Base-by-base conservation (phyloP, 2,113 vertebrate species). In the Polypterus bichir region DNA sequence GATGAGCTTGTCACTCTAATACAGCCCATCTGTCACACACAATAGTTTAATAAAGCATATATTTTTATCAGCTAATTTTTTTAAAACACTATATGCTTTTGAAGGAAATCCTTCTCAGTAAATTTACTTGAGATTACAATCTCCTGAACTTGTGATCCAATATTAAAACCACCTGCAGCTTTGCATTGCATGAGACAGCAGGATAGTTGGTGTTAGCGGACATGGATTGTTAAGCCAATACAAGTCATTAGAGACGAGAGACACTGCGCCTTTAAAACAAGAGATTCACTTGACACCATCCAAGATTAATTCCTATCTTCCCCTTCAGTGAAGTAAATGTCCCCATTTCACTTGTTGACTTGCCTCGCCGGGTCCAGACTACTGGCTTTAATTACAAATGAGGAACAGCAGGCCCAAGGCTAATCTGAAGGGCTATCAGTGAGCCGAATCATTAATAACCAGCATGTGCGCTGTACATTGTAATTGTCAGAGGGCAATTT, bases 401-500 rank as follows among this genome's bases (percentile, higher is more conserved):
- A 86, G 75, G 82, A 87, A 89, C 84, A 72, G 76, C 88, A 82
- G 91, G 82, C 77, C 76, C 74, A 59, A 70, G 74, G 67, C 74
- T 73, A 79, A 64, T 83, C 83, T 88, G 89, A 91, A 87, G 89
- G 86, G 81, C 85, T 87, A 83, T 91, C 89, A 81, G 86, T 84
- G 87, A 82, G 79, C 81, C 75, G 77, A 75, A 76, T 82, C 86
- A 91, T 90, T 88, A 92, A 92, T 92, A 91, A 89, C 81, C 85
- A 78, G 79, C 76, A 59, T 71, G 85, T 84, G 86, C 83, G 77
- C 89, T 89, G 89, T 71, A 82, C 82, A 90, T 89, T 91, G 87
- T 91, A 90, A 90, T 87, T 86, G 88, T 88, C 89, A 89, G 85
- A 79, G 83, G 80, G 84, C 86, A 89, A 88, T 87, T 85, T 89